phyloP scores from a whole-genome alignment of 2,797 vertebrate species.

The Micrastur ruficollis region DNA sequence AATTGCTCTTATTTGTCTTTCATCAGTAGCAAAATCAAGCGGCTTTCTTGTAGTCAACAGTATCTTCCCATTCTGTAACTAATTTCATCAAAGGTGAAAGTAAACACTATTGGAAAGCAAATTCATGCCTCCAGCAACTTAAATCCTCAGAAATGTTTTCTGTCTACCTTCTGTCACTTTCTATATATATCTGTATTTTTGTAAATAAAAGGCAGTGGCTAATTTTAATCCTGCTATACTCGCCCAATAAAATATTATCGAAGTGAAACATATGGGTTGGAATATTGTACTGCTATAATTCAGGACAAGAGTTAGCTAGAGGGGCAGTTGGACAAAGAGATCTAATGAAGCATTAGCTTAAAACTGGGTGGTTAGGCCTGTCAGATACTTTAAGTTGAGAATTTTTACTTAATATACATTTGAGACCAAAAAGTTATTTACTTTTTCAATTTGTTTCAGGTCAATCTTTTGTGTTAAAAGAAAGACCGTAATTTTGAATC shows the following conservation, averaged over 20 bases:
- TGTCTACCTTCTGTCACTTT: conserved; percentile 65
- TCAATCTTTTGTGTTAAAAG: conserved; percentile 76
- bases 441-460: conserved; percentile 79
- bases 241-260: conserved; percentile 59
- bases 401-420: conserved; percentile 74
- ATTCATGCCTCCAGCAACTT: conserved; percentile 68
- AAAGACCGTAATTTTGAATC: conserved; percentile 76
- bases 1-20: conserved; percentile 71
- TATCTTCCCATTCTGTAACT: conserved; percentile 62
- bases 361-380: conserved; percentile 72
- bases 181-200: conserved; percentile 45
- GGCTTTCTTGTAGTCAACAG: conserved; percentile 63
- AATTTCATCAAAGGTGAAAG: conserved; percentile 73
- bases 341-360: conserved; percentile 75
- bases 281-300: conserved; percentile 75
- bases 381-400: conserved; percentile 79
- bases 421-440: conserved; percentile 76
- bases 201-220: conserved; percentile 63
- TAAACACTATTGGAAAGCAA: conserved; percentile 63
- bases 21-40: conserved; percentile 64
- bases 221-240: conserved; percentile 65
- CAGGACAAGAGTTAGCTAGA: conserved; percentile 81
- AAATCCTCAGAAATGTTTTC: conserved; percentile 59
- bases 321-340: conserved; percentile 81
- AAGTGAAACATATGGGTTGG: conserved; percentile 59